A percentile compares a stretch with the other conserved stretches of the same genome.
Evolutionary conservation across 2,797 vertebrate genomes (phyloP).

Genomic region (Bucorvus abyssinicus): DNA sequence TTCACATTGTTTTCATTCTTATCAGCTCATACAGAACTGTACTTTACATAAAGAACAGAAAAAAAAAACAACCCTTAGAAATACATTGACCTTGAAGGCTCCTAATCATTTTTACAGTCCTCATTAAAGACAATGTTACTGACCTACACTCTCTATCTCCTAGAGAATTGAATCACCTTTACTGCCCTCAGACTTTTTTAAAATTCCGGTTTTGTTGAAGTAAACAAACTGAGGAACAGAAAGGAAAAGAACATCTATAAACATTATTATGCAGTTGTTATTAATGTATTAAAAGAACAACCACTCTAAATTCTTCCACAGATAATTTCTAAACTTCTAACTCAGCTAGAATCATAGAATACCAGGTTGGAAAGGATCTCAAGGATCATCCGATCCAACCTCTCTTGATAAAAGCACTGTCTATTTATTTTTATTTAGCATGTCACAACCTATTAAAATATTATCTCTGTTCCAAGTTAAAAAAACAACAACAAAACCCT

Average conservation of each 20-base stretch:
- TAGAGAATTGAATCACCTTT: not conserved
- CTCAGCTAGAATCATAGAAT: not conserved
- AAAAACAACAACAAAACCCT: not conserved
- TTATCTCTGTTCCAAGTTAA: not conserved
- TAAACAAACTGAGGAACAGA: not conserved
- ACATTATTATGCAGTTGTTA: not conserved
- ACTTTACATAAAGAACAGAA: not conserved
- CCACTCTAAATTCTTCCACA: not conserved
- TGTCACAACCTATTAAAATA: not conserved
- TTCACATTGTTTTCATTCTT: not conserved
- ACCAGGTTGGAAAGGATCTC: not conserved
- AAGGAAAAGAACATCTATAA: not conserved
- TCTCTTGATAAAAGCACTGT: not conserved
- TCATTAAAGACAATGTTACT: not conserved
- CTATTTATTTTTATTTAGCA: not conserved
- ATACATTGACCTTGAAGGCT: not conserved
- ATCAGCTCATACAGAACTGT: not conserved
- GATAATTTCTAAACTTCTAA: not conserved
- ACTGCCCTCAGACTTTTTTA: not conserved
- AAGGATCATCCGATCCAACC: not conserved
- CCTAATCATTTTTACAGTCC: not conserved
- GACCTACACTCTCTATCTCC: not conserved
- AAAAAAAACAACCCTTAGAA: not conserved
- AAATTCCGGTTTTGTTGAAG: not conserved
- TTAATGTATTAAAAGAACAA: not conserved